phyloP scores from a whole-genome alignment of 2,113 vertebrate species.

The Electrona antarctica region DNA sequence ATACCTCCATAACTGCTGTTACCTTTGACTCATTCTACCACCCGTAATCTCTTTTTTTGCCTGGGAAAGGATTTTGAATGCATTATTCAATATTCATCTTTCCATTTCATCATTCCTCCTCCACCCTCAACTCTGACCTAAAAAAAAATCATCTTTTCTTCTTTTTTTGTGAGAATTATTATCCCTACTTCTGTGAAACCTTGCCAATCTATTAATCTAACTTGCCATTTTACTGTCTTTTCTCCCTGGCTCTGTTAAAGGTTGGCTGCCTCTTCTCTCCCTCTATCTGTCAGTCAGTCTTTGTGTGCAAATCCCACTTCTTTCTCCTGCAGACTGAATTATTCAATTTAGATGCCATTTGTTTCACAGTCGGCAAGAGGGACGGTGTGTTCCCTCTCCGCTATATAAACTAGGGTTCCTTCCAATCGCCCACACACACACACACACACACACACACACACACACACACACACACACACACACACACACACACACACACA shows the following conservation, averaged over 20 bases:
- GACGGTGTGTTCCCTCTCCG: conserved; percentile 59
- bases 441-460: conserved; percentile 29
- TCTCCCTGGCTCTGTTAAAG: conserved; percentile 77
- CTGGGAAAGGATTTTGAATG: conserved; percentile 50
- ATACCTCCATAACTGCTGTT: conserved; percentile 47
- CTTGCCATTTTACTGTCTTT: conserved; percentile 79
- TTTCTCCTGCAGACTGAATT: conserved; percentile 75
- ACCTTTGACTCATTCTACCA: conserved; percentile 61
- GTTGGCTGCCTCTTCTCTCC: conserved; percentile 77
- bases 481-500: conserved; percentile 26
- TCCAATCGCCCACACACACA: conserved; percentile 59
- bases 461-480: conserved; percentile 4
- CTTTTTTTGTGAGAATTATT: conserved; percentile 72
- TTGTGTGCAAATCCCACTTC: conserved; percentile 82
- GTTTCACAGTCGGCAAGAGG: conserved; percentile 76
- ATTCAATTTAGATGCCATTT: conserved; percentile 81
- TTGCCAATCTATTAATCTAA: conserved; percentile 82
- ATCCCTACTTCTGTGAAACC: conserved; percentile 71
- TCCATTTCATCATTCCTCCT: conserved; percentile 67
- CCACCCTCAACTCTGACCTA: conserved; percentile 74
- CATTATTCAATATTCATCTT: conserved; percentile 74
- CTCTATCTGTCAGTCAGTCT: conserved; percentile 82
- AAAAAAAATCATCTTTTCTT: conserved; percentile 73
- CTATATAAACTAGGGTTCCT: conserved; percentile 58
- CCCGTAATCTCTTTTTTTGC: conserved; percentile 66